These are phyloP conservation scores for Mormyrus hasselquistii DNA, from an alignment of 2,797 vertebrate species.

Conservation along the genomic window DNA sequence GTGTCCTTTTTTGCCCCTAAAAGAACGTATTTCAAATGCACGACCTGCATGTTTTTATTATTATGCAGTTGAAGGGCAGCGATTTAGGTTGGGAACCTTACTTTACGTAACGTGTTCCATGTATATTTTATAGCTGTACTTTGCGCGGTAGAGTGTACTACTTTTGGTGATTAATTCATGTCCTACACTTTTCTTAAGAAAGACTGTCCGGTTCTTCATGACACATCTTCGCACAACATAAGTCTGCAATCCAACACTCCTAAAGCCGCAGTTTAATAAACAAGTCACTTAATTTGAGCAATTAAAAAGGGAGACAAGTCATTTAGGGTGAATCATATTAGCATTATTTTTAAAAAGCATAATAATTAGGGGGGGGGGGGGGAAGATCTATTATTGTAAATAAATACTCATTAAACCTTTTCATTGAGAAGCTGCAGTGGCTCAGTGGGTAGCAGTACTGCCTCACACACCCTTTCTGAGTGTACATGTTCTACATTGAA, in stretches of 20 bases:
- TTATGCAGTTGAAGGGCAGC: not conserved
- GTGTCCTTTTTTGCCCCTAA: not conserved
- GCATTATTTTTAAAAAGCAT: not conserved
- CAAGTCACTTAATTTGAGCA: not conserved
- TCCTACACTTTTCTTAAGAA: not conserved
- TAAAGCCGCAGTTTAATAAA: not conserved
- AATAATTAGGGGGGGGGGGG: not conserved
- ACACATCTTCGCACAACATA: not conserved
- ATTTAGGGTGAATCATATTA: not conserved
- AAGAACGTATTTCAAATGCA: not conserved
- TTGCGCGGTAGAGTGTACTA: not conserved
- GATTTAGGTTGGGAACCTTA: not conserved
- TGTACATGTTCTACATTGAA: not conserved
- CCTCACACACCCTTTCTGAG: not conserved
- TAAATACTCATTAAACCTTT: not conserved
- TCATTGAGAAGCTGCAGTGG: not conserved
- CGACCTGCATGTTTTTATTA: not conserved
- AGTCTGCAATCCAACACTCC: not conserved
- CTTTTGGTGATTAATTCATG: not conserved
- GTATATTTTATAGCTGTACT: not conserved
- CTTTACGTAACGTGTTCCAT: not conserved
- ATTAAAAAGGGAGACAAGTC: not conserved
- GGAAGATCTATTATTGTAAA: not conserved
- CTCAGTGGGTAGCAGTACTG: not conserved
- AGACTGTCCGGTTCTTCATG: not conserved